A percentile compares a stretch with the other conserved stretches of the same genome.
Conservation (phyloP, 2,113 vertebrate species). For the Pangasianodon gigas region DNA sequence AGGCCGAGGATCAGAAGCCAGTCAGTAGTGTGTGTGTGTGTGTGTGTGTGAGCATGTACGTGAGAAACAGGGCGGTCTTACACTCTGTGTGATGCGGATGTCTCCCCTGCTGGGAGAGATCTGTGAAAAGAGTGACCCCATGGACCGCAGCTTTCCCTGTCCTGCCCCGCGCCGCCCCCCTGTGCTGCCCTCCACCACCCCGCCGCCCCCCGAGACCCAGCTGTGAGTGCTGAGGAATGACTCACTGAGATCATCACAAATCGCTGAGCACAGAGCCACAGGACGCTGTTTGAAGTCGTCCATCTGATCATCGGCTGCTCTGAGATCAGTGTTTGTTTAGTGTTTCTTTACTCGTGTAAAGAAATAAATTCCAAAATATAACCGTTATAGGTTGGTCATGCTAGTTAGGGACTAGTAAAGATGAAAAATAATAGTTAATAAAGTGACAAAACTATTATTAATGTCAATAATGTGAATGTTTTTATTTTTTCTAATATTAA, state of each 20-base stretch:
- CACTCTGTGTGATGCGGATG: conserved; percentile 50
- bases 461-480: neutral
- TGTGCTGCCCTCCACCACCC: neutral
- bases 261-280: neutral
- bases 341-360: neutral
- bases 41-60: conserved; percentile 33
- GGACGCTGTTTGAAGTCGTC: neutral
- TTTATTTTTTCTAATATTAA: no score
- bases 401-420: neutral
- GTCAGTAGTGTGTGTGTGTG: conserved; percentile 21
- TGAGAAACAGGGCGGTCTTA: neutral
- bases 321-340: neutral
- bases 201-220: conserved; percentile 31
- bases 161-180: neutral
- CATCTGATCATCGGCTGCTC: neutral
- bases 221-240: conserved; percentile 45
- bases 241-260: neutral
- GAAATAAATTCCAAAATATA: neutral
- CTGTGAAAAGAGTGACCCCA: conserved; percentile 62
- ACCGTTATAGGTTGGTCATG: neutral
- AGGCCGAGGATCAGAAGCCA: neutral
- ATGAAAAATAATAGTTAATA: neutral
- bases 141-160: conserved; percentile 42
- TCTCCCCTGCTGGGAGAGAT: conserved; percentile 40
- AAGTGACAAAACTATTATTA: neutral